Evolutionary conservation across 2,797 vertebrate species (phyloP), one percentile per base, ranked within the genome.

Genomic region (Lepilemur ruficaudatus): DNA sequence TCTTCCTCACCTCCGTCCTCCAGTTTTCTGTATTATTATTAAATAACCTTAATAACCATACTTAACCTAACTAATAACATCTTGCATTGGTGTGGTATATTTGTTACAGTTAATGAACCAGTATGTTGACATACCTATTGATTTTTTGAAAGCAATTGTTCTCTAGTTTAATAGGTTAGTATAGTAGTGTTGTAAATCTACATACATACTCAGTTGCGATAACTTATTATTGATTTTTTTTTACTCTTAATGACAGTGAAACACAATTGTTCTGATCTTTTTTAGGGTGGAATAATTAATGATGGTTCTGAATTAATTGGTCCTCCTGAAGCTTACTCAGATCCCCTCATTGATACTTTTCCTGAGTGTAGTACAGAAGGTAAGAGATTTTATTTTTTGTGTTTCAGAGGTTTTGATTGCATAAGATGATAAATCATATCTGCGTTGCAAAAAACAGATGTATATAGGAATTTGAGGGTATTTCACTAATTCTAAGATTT

Each of bases 221-320:
- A 43, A 86, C 13, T 92, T 93, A 73, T 67, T 79, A 50, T 30
- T 79, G 15, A 23, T 23, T 55, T 52, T 55, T 30, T 8, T 80
- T 50, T 67, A 28, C 2, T 89, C 15, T 78, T 61, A 38, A 38
- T 93, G 81, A 93, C 23, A 38, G 32, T 76, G 70, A 88, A 84
- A 61, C 20, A 41, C 43, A 65, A 28, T 59, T 86, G 52, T 20
- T 91, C 13, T 94, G 95, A 94, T 92, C 76, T 96, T 98, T 98
- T 98, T 78, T 97, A 99, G 99, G 99, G 99, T 97, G 99, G 99
- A 83, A 99, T 99, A 84, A 98, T 99, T 41, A 99, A 99, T 13
- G 99, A 99, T 98, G 99, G 99, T 22, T 99, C 99, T 28, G 99
- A 99, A 95, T 98, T 99, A 97, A 99, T 99, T 69, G 99, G 99